Percentiles rank a stretch among this genome's conserved stretches.
Conservation (phyloP, 1,140 invertebrate genomes). For the Neuroterus valhalla region DNA sequence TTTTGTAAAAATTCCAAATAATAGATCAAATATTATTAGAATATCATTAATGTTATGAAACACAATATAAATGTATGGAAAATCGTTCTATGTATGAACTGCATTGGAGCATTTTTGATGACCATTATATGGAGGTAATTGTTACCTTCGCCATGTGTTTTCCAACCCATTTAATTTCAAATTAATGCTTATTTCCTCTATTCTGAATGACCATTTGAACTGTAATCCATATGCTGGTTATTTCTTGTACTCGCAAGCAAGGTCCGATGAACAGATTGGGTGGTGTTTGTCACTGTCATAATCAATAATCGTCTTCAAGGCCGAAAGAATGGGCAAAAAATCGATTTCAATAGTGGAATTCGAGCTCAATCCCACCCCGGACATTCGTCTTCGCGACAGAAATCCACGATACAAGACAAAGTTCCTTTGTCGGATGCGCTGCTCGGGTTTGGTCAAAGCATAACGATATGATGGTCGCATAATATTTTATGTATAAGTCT, state of each 20-base stretch:
- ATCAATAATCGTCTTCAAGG: constrained; percentile 22
- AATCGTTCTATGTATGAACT: no score
- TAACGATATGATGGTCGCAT: constrained; percentile 53
- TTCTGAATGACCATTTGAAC: no score
- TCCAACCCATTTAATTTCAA: no score
- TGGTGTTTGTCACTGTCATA: constrained; percentile 17
- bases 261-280: not conserved
- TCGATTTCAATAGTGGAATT: constrained; percentile 33
- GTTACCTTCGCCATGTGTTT: no score
- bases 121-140: no score
- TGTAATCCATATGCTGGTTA: no score
- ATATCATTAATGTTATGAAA: no score
- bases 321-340: not conserved
- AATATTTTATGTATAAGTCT: constrained; percentile 56
- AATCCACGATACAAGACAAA: constrained; percentile 31
- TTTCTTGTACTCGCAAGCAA: not conserved
- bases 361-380: constrained; percentile 11
- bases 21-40: no score
- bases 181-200: no score
- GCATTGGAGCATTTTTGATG: no score
- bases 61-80: no score
- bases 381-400: constrained; percentile 32
- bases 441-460: constrained; percentile 37
- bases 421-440: constrained; percentile 45
- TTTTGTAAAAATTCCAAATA: no score